Evolutionary conservation across 2,113 vertebrate genomes (phyloP), one percentile per base, ranked within the genome.

Genomic region (Lipophrys pholis): DNA sequence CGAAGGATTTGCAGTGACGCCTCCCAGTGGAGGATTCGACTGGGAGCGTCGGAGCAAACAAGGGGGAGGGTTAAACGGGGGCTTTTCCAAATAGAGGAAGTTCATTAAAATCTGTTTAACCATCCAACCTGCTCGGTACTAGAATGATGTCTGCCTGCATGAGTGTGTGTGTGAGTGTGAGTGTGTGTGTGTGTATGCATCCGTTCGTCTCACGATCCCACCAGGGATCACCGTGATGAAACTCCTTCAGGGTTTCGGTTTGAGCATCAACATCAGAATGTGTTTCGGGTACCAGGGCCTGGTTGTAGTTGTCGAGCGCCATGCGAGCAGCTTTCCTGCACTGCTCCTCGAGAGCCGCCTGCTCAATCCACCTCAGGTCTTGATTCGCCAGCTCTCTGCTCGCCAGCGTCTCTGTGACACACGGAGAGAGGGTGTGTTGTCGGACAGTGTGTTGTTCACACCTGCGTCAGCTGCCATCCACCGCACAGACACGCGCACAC

Each of bases 301-400:
- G 87, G 61, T 94, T 93, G 90, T 92, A 93, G 82, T 81, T 86
- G 70, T 69, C 68, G 35, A 93, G 85, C 0, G 90, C 78, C 0
- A 89, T 68, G 56, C 57, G 58, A 11, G 45, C 45, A 8, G 88
- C 90, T 85, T 69, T 90, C 76, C 64, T 92, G 39, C 78, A 77
- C 75, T 75, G 87, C 38, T 92, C 88, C 58, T 94, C 91, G 12
- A 86, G 65, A 38, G 73, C 78, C 8, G 60, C 69, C 35, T 87
- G 82, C 35, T 90, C 74, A 60, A 76, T 50, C n/a, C 77, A 74
- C 61, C 43, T 78, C 8, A 65, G 12, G 78, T 93, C 91, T 72
- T 91, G 87, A 48, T 87, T 72, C 77, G 91, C 52, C 73, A 90
- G n/a, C 49, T 85, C 80, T 68, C 56, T 87, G 43, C 62, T 79